These are phyloP conservation scores for Acronicta alni DNA, from an alignment of 2,888 invertebrate genomes.

Conservation along the genomic window DNA sequence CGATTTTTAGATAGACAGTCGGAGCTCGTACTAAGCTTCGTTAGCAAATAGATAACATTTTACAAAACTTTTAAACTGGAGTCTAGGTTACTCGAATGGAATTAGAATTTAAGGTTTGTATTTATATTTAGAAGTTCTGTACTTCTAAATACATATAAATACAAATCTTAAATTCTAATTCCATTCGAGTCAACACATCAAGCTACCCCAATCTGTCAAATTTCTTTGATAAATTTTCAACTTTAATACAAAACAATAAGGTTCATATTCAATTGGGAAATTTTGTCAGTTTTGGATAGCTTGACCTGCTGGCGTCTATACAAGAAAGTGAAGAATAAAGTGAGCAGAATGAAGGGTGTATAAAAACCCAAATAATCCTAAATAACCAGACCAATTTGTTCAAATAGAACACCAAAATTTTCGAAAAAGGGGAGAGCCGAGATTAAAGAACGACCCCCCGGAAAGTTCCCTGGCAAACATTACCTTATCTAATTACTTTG, in stretches of 20 bases:
- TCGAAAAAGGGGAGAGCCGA: neutral
- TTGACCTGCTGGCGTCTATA: too few species aligned
- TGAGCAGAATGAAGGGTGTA: neutral
- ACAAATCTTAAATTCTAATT: too few species aligned
- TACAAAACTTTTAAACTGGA: slow-evolving; percentile 11
- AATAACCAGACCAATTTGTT: slow-evolving; percentile 10
- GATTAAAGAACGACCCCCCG: slow-evolving; percentile 16
- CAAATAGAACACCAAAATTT: neutral
- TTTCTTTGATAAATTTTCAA: too few species aligned
- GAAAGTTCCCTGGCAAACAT: slow-evolving; percentile 12
- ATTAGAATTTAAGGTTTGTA: neutral
- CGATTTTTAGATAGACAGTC: slow-evolving; percentile 45
- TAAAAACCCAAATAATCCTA: neutral
- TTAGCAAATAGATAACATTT: slow-evolving; percentile 45
- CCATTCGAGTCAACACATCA: too few species aligned
- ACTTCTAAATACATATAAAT: too few species aligned
- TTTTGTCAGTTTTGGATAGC: too few species aligned
- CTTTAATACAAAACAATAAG: too few species aligned
- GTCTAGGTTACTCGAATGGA: too few species aligned
- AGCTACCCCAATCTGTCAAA: too few species aligned
- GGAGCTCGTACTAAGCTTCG: slow-evolving; percentile 23
- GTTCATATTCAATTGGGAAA: too few species aligned
- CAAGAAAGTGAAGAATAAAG: neutral
- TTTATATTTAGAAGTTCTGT: slow-evolving; percentile 5
- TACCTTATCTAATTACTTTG: slow-evolving; percentile 20